phyloP scores from a whole-genome alignment of 2,113 vertebrate species.

The Malaclemys terrapin region DNA sequence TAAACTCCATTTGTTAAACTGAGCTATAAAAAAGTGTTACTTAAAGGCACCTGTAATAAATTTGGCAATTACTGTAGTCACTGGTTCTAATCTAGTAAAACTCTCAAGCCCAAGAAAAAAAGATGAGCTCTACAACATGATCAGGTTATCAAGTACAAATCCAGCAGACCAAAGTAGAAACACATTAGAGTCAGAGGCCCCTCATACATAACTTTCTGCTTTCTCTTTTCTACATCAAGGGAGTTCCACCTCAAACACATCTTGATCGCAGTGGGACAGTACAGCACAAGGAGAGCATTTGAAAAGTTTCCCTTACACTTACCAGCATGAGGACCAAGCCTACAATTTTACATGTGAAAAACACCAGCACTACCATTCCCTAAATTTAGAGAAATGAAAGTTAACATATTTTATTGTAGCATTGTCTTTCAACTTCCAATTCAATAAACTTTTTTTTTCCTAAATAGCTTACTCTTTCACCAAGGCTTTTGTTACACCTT shows the following conservation, averaged over 20 bases:
- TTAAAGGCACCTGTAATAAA: not conserved
- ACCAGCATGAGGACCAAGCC: not conserved
- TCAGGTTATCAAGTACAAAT: not conserved
- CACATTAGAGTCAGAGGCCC: rapidly evolving
- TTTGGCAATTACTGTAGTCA: not conserved
- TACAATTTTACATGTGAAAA: not conserved
- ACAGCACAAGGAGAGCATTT: not conserved
- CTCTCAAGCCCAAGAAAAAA: not conserved
- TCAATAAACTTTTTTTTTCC: not conserved
- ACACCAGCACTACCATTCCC: not conserved
- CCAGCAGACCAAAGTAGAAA: not conserved
- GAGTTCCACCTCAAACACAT: not conserved
- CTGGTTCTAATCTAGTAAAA: not conserved
- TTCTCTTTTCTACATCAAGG: not conserved
- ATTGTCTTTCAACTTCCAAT: not conserved
- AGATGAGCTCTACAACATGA: not conserved
- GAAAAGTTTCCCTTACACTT: conserved; percentile 25
- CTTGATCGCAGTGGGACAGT: not conserved
- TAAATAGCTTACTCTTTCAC: no score
- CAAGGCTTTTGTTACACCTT: not conserved
- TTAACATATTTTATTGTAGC: not conserved
- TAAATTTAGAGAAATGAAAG: not conserved
- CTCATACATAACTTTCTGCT: not conserved
- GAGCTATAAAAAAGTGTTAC: not conserved
- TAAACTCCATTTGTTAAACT: not conserved